A percentile compares a stretch with the other conserved stretches of the same genome.
phyloP scores from a whole-genome alignment of 2,113 vertebrate genomes.

The Equus przewalskii region DNA sequence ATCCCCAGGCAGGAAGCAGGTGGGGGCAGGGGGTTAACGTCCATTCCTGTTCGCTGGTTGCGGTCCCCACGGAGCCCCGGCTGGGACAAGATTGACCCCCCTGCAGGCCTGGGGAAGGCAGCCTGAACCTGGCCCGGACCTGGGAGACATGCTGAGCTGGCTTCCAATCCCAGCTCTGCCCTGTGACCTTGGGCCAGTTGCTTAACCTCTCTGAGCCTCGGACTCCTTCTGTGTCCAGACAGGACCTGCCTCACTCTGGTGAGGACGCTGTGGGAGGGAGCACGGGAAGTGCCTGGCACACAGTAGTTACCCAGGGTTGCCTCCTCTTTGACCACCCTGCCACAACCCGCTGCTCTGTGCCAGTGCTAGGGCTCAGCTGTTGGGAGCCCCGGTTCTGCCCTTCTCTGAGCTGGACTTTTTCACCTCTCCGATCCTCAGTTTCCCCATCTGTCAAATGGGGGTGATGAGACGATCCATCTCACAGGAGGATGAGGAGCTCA shows the following conservation, averaged over 20 bases:
- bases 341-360: neutral
- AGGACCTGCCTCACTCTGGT: neutral
- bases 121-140: neutral
- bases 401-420: neutral
- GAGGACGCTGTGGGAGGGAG: neutral
- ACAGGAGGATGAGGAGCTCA: no score
- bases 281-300: neutral
- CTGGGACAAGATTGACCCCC: neutral
- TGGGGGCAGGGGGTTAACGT: no score
- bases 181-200: neutral
- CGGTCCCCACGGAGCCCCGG: neutral
- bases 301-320: neutral
- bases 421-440: neutral
- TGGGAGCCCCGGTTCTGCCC: neutral
- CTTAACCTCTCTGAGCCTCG: neutral
- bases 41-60: neutral
- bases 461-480: neutral
- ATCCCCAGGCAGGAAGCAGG: neutral
- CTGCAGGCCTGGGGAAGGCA: neutral
- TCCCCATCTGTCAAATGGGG: neutral
- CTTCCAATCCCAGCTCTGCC: neutral
- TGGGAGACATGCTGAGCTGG: neutral
- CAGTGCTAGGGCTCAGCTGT: neutral
- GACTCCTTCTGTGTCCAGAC: neutral
- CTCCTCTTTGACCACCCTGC: no score